A percentile compares a stretch with the other conserved stretches of the same genome.
These are phyloP conservation scores for Epizoanthus rinbou DNA, from an alignment of 92 coral and sea anemone species.

Conservation along the genomic window DNA sequence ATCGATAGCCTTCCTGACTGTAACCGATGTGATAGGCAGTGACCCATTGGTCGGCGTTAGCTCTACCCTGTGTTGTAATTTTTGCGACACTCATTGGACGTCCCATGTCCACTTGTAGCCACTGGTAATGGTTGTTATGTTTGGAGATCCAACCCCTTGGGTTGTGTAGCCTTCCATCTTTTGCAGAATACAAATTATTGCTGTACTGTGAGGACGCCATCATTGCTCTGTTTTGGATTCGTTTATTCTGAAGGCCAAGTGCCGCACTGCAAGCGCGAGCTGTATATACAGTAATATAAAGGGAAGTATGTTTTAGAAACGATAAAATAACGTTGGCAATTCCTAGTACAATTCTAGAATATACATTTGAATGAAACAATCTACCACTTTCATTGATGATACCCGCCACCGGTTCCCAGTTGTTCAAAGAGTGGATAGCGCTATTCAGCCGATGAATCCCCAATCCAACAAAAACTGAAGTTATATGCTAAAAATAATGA, in stretches of 20 bases:
- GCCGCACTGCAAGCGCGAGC: conserved; percentile 23
- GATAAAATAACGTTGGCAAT: too few species aligned
- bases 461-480: too few species aligned
- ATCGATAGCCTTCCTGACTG: conserved; percentile 34
- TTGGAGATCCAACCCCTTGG: conserved; percentile 25
- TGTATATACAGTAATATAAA: not conserved
- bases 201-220: conserved; percentile 15
- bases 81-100: conserved; percentile 20
- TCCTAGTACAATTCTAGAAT: too few species aligned
- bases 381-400: too few species aligned
- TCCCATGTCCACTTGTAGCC: conserved; percentile 33
- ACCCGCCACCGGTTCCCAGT: too few species aligned
- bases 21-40: conserved; percentile 36
- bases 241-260: conserved; percentile 27
- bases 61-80: conserved; percentile 36
- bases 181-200: conserved; percentile 26
- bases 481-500: too few species aligned
- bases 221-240: conserved; percentile 23
- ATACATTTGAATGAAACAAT: too few species aligned
- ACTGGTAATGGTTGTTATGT: conserved; percentile 31
- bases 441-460: too few species aligned
- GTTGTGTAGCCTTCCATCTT: conserved; percentile 28
- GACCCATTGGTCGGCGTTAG: conserved; percentile 40
- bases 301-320: too few species aligned
- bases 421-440: too few species aligned